phyloP scores from a whole-genome alignment of 2,888 invertebrate species.

The Drosophila neotestacea region DNA sequence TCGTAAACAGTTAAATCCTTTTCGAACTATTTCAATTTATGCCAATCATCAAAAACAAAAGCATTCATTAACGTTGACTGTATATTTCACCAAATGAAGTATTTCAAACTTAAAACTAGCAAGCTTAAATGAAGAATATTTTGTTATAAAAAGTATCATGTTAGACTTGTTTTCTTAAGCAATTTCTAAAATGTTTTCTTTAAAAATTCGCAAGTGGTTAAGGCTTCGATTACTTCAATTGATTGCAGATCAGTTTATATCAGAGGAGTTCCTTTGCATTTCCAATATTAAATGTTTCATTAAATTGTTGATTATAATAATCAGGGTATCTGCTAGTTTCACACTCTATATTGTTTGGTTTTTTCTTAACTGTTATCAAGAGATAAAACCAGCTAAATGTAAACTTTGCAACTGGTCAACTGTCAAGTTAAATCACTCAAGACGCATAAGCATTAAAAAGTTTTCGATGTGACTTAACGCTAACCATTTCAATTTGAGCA shows the following conservation, averaged over 20 bases:
- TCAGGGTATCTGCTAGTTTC: neutral
- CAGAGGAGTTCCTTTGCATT: no score
- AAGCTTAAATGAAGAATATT: no score
- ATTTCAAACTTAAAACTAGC: no score
- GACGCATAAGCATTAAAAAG: slow-evolving; percentile 17
- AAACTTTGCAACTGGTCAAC: slow-evolving; percentile 20
- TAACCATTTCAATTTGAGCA: slow-evolving; percentile 3
- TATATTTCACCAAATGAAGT: no score
- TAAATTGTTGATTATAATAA: no score
- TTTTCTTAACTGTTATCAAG: neutral
- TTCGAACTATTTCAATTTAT: neutral
- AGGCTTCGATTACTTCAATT: no score
- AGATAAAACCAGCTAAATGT: slow-evolving; percentile 5
- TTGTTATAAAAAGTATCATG: no score
- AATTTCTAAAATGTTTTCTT: no score
- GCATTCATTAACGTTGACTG: neutral
- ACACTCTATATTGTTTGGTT: neutral
- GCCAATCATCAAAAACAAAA: neutral
- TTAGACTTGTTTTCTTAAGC: no score
- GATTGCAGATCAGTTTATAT: no score
- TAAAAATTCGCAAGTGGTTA: no score
- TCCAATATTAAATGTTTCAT: no score
- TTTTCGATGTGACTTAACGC: slow-evolving; percentile 20
- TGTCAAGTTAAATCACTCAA: slow-evolving; percentile 26
- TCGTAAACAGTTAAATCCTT: neutral